Conservation (phyloP, 2,113 vertebrate species). For the Apteryx owenii region DNA sequence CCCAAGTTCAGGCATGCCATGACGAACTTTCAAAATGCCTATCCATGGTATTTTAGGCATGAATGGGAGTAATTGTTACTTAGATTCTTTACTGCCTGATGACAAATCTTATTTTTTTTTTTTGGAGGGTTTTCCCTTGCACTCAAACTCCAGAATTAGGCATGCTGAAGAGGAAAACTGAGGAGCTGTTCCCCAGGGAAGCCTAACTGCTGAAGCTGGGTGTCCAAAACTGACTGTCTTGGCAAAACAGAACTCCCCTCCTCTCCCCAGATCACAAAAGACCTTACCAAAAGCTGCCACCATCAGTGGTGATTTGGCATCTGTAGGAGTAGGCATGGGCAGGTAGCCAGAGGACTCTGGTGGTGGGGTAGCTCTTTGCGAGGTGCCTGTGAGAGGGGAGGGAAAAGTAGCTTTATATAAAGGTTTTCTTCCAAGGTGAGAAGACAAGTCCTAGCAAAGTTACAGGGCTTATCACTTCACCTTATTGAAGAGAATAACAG, state of each 20-base stretch:
- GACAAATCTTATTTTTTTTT: neutral
- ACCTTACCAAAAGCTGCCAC: conserved; percentile 66
- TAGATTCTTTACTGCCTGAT: neutral
- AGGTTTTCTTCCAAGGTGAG: neutral
- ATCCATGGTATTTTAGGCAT: neutral
- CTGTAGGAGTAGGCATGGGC: neutral
- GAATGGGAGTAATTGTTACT: neutral
- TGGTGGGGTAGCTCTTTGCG: neutral
- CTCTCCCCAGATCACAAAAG: neutral
- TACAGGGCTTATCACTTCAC: neutral
- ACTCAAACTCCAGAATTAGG: neutral
- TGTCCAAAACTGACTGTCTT: neutral
- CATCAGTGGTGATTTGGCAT: conserved; percentile 5
- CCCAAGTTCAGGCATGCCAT: neutral
- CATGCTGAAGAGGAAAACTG: neutral
- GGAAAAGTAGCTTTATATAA: neutral
- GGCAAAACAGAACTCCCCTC: neutral
- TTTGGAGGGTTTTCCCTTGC: neutral
- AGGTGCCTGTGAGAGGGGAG: neutral
- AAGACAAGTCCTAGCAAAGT: neutral
- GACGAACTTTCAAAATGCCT: neutral
- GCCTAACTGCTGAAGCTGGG: neutral
- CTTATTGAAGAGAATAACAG: neutral
- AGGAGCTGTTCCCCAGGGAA: neutral
- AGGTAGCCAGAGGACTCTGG: neutral